A percentile compares a stretch with the other conserved stretches of the same genome.
These are phyloP conservation scores for Oreochromis tanganicae DNA, from an alignment of 2,113 vertebrate species.

Conservation along the genomic window DNA sequence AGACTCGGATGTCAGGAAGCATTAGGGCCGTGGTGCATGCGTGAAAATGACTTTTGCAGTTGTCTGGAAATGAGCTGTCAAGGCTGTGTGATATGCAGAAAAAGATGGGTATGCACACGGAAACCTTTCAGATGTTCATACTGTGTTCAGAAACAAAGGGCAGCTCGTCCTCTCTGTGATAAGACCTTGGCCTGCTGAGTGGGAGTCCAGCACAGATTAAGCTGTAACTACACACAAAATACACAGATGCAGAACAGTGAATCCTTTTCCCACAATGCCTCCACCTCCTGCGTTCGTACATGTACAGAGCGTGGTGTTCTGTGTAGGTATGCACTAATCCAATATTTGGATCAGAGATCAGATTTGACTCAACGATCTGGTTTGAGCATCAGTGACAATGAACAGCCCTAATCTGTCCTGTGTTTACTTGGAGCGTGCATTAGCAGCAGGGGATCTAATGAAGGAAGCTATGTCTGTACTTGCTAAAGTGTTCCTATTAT, in stretches of 20 bases:
- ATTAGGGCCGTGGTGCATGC: not conserved
- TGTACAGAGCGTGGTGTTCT: not conserved
- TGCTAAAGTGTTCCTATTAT: accelerated
- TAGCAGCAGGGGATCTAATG: accelerated
- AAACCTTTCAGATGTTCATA: not conserved
- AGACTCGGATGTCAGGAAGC: accelerated
- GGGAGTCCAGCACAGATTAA: not conserved
- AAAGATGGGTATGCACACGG: not conserved
- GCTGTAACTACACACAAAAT: not conserved
- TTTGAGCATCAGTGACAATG: not conserved
- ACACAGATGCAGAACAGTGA: not conserved
- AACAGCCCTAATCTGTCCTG: not conserved
- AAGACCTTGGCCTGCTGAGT: not conserved
- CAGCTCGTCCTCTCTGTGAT: not conserved
- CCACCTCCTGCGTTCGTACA: not conserved
- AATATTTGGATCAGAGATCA: not conserved
- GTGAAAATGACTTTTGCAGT: not conserved
- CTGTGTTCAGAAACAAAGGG: not conserved
- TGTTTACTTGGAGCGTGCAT: not conserved
- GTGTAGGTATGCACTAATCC: not conserved
- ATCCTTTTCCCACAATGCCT: not conserved
- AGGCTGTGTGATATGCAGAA: not conserved
- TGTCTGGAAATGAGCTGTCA: not conserved
- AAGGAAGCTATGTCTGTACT: not conserved
- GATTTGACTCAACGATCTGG: not conserved